These are phyloP conservation scores for Mycteria americana DNA, from an alignment of 2,797 vertebrate genomes.

Conservation along the genomic window DNA sequence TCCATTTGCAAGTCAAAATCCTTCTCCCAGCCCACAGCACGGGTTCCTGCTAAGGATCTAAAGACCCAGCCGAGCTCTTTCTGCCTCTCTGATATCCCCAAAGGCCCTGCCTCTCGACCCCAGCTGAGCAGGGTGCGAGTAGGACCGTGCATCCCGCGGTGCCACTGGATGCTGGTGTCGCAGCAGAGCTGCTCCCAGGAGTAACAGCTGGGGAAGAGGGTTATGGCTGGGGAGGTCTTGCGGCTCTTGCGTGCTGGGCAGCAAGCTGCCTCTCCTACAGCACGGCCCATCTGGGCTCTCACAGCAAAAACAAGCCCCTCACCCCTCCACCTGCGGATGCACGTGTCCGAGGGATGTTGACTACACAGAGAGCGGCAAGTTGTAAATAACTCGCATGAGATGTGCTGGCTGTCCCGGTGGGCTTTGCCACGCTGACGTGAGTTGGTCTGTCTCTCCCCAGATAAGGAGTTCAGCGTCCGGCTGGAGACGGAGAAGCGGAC, in stretches of 20 bases:
- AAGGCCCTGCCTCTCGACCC: background rate
- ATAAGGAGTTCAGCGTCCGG: slow-evolving; percentile 94
- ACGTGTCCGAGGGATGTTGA: fast-evolving
- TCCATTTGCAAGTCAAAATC: background rate
- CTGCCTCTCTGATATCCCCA: background rate
- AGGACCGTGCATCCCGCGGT: background rate
- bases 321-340: background rate
- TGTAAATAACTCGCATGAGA: fast-evolving
- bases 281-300: background rate
- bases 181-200: background rate
- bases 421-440: background rate
- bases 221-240: background rate
- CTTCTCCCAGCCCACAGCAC: background rate
- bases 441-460: slow-evolving; percentile 67
- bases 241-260: background rate
- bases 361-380: background rate
- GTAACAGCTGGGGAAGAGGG: background rate
- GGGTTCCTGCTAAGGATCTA: background rate
- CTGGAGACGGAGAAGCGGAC: slow-evolving; percentile 92
- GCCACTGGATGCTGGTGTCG: background rate
- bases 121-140: background rate
- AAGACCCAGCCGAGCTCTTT: background rate
- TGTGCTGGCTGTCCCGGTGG: background rate
- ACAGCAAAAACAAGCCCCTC: background rate
- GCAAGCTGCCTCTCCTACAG: background rate